Percentiles rank a stretch among this genome's conserved stretches.
These are phyloP conservation scores for Urosaurus nigricauda DNA, from an alignment of 2,797 vertebrate species.

Conservation along the genomic window DNA sequence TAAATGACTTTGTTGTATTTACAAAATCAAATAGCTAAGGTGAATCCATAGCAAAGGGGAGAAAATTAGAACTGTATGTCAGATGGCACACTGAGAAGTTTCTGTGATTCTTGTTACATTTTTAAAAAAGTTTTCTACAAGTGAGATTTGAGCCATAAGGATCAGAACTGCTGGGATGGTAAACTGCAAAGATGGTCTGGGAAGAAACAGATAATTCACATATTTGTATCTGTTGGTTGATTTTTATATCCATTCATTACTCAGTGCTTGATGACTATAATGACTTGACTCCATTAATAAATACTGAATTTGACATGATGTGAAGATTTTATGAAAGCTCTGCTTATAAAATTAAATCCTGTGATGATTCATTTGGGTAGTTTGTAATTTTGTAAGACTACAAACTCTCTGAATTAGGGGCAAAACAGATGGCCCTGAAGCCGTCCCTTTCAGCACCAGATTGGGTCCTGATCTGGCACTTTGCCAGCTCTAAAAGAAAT, in stretches of 20 bases:
- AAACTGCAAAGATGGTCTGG: neutral
- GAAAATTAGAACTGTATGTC: neutral
- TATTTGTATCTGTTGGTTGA: neutral
- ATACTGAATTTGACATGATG: neutral
- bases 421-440: too few species aligned
- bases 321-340: neutral
- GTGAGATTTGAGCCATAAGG: neutral
- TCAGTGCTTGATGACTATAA: neutral
- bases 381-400: too few species aligned
- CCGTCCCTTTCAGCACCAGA: too few species aligned
- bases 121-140: conserved; percentile 4
- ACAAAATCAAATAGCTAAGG: neutral
- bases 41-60: neutral
- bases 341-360: too few species aligned
- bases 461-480: too few species aligned
- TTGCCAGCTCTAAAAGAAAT: too few species aligned
- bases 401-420: too few species aligned
- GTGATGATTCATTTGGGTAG: too few species aligned
- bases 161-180: too few species aligned
- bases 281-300: neutral
- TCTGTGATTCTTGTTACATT: neutral
- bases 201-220: neutral
- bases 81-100: neutral
- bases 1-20: neutral
- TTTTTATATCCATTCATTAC: neutral